Evolutionary conservation across 2,888 invertebrate species (phyloP), one percentile per base, ranked within the genome.

Genomic region (Patella pellucida): DNA sequence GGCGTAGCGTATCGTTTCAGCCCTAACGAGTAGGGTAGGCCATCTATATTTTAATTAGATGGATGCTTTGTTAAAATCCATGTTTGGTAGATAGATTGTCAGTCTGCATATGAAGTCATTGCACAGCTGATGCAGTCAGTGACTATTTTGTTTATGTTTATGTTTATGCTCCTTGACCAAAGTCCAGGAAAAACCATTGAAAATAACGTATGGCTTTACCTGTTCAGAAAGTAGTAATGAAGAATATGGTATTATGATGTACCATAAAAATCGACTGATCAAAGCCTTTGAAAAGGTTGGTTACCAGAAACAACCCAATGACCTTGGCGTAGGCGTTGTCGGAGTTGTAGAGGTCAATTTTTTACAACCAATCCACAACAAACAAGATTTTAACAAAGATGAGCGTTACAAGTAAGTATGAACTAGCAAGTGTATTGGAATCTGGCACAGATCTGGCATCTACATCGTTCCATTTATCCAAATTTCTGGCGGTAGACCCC

Each of bases 281-380:
- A 85, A 86, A 75, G 89, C 90, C 7, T 90, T 86, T 76, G 90
- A 90, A 76, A 89, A 87, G 83, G 86, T 90, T n/a, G 89, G 89
- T 62, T 86, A 83, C 56, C 90, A 90, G 77, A 89, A 86, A 81
- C 87, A 87, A 86, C 81, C 84, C 15, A 87, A 86, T 78, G 85
- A 83, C 41, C 79, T 85, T 15, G 89, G 89, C 70, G 81, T 86
- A 7, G 89, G 89, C n/a, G 89, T 90, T 41, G 87, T 90, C 2
- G 89, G 89, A 9, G 88, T 90, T 23, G 87, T 87, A 0, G 87
- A 89, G 70, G 85, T 86, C 0, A 85, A 88, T 80, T 89, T 88
- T 77, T 81, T 90, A 51, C 83, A 86, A 31, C 89, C 90, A 0
- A 88, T 85, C 51, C 90, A 90, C 83, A 90, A 88, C 79, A 90